Evolutionary conservation across 2,888 invertebrate species (phyloP), one percentile per base, ranked within the genome.

Genomic region (Criorhina ranunculi): DNA sequence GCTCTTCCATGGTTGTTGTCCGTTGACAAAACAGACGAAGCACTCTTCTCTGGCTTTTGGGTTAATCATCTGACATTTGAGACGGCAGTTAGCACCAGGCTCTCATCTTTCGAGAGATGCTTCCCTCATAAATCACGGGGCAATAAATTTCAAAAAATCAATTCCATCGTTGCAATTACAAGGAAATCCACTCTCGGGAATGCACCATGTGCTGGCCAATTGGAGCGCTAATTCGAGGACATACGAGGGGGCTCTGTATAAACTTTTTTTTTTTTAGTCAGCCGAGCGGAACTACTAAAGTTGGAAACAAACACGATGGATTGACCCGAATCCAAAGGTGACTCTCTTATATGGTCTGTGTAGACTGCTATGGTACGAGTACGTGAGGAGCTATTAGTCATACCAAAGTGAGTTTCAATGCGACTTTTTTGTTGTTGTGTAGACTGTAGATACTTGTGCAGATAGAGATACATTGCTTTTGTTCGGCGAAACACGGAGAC

Each of bases 31-130:
- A 64, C 64, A 59, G 59, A 62, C 17, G 62, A 70, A 57, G 57
- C 44, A 59, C 64, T 75, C 40, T 51, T 44, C 35, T 24, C 8
- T 24, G 42, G 35, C 29, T 70, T 77, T 77, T 73, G 64, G 77
- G 70, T 82, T 82, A 82, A 77, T 82, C 77, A 77, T 82, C 60
- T 77, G 82, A 82, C 82, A 77, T 77, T 82, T 76, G 72, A 77
- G 77, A 82, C 82, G 66, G 59, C 77, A 77, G 70, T 76, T 81
- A 76, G 77, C 77, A 66, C 77, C 57, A 69, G 42, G 24, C 51
- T 33, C 29, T 12, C 29, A 11, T 62, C 40, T 44, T 53, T 62
- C 57, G 70, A 40, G 24, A 4, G 24, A 24, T 24, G 24, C 4
- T 24, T 24, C 24, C 8, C 44, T 2, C 53, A 62, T 42, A 53